Evolutionary conservation across 2,797 vertebrate species (phyloP).

Genomic region (Hyperoplus lanceolatus): DNA sequence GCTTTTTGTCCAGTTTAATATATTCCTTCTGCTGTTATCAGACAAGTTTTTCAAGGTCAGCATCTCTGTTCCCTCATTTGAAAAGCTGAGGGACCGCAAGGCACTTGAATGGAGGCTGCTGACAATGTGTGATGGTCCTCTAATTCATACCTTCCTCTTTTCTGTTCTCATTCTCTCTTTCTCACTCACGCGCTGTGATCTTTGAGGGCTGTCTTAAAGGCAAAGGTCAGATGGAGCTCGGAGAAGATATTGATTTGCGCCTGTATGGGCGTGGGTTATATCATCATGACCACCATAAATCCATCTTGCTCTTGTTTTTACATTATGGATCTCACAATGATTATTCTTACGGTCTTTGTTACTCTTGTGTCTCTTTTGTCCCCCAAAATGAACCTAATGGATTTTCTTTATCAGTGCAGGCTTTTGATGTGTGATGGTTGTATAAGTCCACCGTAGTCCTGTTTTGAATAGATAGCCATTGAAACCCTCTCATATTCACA

Average conservation of each 20-base stretch:
- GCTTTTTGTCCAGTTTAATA: background rate
- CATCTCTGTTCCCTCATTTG: conserved; percentile 42
- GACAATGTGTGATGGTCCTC: conserved; percentile 56
- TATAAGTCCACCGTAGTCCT: conserved; percentile 53
- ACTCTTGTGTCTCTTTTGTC: conserved; percentile 22
- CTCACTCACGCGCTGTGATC: conserved; percentile 26
- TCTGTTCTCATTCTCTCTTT: conserved; percentile 33
- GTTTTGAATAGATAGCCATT: conserved; percentile 53
- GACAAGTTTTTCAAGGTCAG: conserved; percentile 55
- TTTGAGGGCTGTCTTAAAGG: conserved; percentile 64
- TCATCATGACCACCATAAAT: conserved; percentile 51
- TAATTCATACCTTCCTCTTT: conserved; percentile 61
- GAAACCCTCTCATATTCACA: conserved; percentile 31
- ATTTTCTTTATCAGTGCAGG: conserved; percentile 35
- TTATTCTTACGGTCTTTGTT: conserved; percentile 34
- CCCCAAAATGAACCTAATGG: conserved; percentile 70
- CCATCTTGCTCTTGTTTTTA: conserved; percentile 66
- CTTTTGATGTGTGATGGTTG: conserved; percentile 42
- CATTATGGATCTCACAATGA: conserved; percentile 31
- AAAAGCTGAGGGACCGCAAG: conserved; percentile 49
- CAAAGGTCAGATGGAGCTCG: conserved; percentile 64
- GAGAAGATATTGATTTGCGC: conserved; percentile 70
- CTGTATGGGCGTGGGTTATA: conserved; percentile 65
- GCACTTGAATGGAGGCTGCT: conserved; percentile 56
- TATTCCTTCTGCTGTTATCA: conserved; percentile 27